phyloP scores from a whole-genome alignment of 1,140 invertebrate species.

The Leptinotarsa texana region DNA sequence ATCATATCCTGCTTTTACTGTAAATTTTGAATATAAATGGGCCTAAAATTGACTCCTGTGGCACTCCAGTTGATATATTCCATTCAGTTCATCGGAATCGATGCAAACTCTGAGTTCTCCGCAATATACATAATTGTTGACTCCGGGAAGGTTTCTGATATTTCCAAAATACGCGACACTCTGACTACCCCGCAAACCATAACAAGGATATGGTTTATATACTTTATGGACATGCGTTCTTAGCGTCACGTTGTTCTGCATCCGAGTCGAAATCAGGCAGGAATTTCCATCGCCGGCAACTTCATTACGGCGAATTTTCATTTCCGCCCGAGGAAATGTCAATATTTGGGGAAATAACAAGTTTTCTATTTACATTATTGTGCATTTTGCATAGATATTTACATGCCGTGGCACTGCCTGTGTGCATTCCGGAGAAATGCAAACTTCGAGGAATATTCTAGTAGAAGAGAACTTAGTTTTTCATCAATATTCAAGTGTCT shows the following conservation, averaged over 20 bases:
- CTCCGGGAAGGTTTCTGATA: background rate
- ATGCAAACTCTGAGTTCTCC: too few relatives aligned
- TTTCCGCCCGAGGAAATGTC: slow-evolving; percentile 12
- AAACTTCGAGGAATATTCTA: too few relatives aligned
- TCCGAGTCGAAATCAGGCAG: background rate
- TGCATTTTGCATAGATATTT: slow-evolving; percentile 2
- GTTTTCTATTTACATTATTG: background rate
- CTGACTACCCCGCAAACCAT: background rate
- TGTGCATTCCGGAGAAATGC: too few relatives aligned
- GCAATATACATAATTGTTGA: background rate
- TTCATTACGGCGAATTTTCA: slow-evolving; percentile 12
- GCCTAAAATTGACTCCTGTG: too few relatives aligned
- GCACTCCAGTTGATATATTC: too few relatives aligned
- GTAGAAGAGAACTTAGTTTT: background rate
- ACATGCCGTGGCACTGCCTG: too few relatives aligned
- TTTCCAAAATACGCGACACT: background rate
- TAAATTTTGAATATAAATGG: too few relatives aligned
- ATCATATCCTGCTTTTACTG: too few relatives aligned
- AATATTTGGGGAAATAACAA: slow-evolving; percentile 13
- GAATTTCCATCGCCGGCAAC: slow-evolving; percentile 4
- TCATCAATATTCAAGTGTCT: background rate
- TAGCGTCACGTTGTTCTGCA: background rate
- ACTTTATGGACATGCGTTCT: slow-evolving; percentile 14
- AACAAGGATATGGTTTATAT: slow-evolving; percentile 8
- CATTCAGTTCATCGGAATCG: too few relatives aligned